A percentile compares a stretch with the other conserved stretches of the same genome.
phyloP scores from a whole-genome alignment of 2,888 invertebrate species.

The Drosophila colorata region DNA sequence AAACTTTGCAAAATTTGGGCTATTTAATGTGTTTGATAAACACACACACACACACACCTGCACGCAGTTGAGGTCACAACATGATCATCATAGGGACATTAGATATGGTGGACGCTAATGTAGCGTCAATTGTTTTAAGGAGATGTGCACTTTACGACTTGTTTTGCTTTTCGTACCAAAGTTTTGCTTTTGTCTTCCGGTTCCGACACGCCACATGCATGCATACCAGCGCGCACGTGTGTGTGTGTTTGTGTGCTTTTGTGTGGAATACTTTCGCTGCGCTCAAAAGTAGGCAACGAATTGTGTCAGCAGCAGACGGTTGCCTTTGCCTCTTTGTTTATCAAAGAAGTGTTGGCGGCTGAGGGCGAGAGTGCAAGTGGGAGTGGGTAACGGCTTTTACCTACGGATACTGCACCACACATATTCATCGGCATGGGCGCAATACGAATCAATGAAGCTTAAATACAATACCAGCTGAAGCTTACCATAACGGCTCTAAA shows the following conservation, averaged over 20 bases:
- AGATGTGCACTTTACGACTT: constrained; percentile 59
- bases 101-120: constrained; percentile 29
- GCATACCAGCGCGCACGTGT: constrained; percentile 1
- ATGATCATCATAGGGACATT: constrained; percentile 10
- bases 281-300: constrained; percentile 58
- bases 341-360: constrained; percentile 17
- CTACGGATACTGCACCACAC: constrained; percentile 18
- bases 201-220: constrained; percentile 25
- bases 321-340: constrained; percentile 24
- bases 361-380: neutral
- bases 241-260: constrained; percentile 12
- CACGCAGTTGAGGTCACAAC: neutral
- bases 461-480: neutral
- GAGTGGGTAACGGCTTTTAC: constrained; percentile 18
- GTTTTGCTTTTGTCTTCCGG: constrained; percentile 49
- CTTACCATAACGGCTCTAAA: too few relatives aligned
- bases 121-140: constrained; percentile 58
- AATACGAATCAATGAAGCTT: neutral
- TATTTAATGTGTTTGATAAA: constrained; percentile 35
- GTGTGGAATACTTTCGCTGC: constrained; percentile 28
- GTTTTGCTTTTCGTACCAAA: constrained; percentile 41
- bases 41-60: constrained; percentile 3
- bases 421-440: neutral
- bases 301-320: constrained; percentile 44
- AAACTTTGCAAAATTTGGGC: constrained; percentile 24